Conservation (phyloP, 1,140 invertebrate genomes). For the Papilio xuthus region DNA sequence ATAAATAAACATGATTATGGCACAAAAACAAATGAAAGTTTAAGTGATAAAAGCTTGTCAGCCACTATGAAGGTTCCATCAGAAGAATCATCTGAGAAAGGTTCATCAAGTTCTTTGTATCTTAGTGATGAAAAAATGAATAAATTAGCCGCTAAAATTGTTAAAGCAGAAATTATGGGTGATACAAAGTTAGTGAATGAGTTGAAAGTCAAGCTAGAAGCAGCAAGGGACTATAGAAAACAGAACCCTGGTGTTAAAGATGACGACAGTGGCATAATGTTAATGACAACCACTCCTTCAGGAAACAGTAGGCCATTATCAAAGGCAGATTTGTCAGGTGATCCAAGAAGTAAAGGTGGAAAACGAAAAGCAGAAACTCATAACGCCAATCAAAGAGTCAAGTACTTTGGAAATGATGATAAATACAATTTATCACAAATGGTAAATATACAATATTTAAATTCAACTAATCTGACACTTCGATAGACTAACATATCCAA, state of each 20-base stretch:
- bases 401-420: conserved; percentile 96
- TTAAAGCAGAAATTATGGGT: conserved; percentile 96
- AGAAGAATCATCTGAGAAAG: conserved; percentile 45
- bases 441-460: conserved; percentile 81
- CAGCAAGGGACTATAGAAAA: conserved; percentile 84
- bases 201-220: conserved; percentile 89
- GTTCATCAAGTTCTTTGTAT: conserved; percentile 60
- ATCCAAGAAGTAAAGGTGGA: conserved; percentile 71
- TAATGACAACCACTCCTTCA: conserved; percentile 87
- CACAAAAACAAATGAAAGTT: conserved; percentile 35
- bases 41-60: background rate
- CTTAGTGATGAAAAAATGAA: conserved; percentile 93
- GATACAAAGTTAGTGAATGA: conserved; percentile 86
- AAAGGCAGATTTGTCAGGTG: conserved; percentile 61
- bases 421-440: conserved; percentile 92
- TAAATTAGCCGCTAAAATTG: conserved; percentile 91
- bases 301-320: conserved; percentile 85
- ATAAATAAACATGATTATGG: conserved; percentile 31
- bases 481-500: no score
- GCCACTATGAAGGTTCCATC: background rate
- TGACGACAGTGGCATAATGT: conserved; percentile 84
- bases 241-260: conserved; percentile 70
- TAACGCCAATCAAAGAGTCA: conserved; percentile 86
- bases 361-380: conserved; percentile 89
- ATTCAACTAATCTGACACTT: no score